phyloP scores from a whole-genome alignment of 2,888 invertebrate genomes.

The Drosophila incognita region DNA sequence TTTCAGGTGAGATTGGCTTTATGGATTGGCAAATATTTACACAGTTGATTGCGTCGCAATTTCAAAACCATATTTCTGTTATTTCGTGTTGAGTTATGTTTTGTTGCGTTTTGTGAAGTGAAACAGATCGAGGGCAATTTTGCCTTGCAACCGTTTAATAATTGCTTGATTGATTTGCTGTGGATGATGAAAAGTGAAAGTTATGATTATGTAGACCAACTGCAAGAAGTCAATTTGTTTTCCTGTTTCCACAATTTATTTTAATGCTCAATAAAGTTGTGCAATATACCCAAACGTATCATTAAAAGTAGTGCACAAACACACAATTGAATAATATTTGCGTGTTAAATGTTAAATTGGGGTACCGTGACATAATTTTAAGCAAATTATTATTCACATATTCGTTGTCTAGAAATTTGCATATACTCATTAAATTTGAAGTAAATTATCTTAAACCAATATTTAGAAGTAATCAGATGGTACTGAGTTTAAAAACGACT shows the following conservation, averaged over 20 bases:
- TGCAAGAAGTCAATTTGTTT: neutral
- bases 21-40: conserved; percentile 63
- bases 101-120: conserved; percentile 17
- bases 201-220: neutral
- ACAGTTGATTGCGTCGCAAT: conserved; percentile 63
- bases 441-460: neutral
- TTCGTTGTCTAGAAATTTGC: neutral
- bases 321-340: neutral
- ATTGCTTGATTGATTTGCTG: conserved; percentile 28
- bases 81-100: conserved; percentile 7
- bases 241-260: neutral
- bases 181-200: conserved; percentile 37
- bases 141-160: conserved; percentile 29
- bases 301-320: neutral
- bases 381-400: neutral
- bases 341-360: neutral
- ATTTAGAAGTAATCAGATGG: neutral
- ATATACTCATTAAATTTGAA: neutral
- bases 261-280: neutral
- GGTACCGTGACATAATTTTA: no score
- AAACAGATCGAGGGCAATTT: conserved; percentile 35
- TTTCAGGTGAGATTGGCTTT: conserved; percentile 85
- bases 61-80: conserved; percentile 37
- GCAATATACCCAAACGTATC: neutral
- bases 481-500: no score